These are phyloP conservation scores for Phenganax marumi DNA, from an alignment of 92 coral and sea anemone genomes.

Conservation along the genomic window DNA sequence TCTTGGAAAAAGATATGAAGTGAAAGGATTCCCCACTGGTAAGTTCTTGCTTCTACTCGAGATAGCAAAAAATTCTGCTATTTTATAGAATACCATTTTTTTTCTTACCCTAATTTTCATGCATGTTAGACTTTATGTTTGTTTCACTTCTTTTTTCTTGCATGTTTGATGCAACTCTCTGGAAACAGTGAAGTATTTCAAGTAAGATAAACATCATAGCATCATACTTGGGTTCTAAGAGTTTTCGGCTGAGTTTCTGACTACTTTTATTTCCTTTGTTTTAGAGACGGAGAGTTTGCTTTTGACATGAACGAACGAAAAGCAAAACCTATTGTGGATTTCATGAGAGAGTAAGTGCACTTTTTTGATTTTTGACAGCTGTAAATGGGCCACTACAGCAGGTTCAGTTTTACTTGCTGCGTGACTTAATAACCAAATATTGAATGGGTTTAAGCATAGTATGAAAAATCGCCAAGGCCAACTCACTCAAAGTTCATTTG, in stretches of 20 bases:
- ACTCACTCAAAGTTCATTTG: neutral
- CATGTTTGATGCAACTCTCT: conserved; percentile 25
- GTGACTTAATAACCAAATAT: too few species aligned
- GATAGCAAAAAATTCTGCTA: neutral
- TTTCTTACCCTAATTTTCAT: too few species aligned
- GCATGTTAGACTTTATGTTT: neutral
- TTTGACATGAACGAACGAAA: conserved; percentile 93
- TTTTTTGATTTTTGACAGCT: too few species aligned
- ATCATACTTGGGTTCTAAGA: neutral
- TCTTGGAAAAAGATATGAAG: conserved; percentile 74
- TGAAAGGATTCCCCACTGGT: conserved; percentile 97
- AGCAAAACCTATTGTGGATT: conserved; percentile 79
- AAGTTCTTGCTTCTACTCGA: neutral
- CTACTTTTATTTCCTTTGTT: neutral
- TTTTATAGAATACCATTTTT: neutral
- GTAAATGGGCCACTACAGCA: neutral
- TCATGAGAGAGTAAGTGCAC: conserved; percentile 93
- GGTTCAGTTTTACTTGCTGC: too few species aligned
- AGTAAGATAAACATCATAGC: conserved; percentile 63
- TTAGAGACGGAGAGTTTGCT: conserved; percentile 89
- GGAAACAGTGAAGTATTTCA: conserved; percentile 88
- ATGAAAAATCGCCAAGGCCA: too few species aligned
- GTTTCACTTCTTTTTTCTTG: conserved; percentile 19
- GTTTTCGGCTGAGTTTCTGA: neutral
- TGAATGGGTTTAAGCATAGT: too few species aligned